Conservation (phyloP, 2,888 invertebrate genomes). For the Morpho helenor region DNA sequence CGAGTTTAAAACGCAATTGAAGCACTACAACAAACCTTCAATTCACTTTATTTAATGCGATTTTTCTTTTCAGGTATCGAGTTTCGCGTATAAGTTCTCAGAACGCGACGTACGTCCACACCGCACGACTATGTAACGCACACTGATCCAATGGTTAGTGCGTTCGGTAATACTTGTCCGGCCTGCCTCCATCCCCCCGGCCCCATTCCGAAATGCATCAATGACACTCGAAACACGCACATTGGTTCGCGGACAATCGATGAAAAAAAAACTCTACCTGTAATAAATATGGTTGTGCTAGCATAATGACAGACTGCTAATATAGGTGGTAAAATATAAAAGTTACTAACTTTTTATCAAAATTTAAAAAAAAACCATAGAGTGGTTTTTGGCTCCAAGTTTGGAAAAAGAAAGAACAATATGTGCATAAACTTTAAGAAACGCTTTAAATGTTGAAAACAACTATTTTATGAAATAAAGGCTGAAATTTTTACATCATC, state of each 20-base stretch:
- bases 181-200: constrained; percentile 53
- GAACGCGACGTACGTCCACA: constrained; percentile 64
- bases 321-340: constrained; percentile 9
- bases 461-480: too few relatives aligned
- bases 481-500: too few relatives aligned
- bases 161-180: constrained; percentile 43
- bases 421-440: too few relatives aligned
- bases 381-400: too few relatives aligned
- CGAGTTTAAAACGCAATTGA: constrained; percentile 34
- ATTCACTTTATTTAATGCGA: constrained; percentile 38
- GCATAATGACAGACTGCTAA: constrained; percentile 15
- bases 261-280: constrained; percentile 32
- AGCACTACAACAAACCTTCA: constrained; percentile 62
- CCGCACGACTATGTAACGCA: constrained; percentile 65
- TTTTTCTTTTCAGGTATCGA: constrained; percentile 49
- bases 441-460: too few relatives aligned
- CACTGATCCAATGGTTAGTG: constrained; percentile 46
- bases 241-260: constrained; percentile 52
- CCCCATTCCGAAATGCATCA: constrained; percentile 77
- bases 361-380: too few relatives aligned
- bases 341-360: neutral
- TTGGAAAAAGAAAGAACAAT: too few relatives aligned
- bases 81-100: constrained; percentile 67
- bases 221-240: constrained; percentile 74
- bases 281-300: constrained; percentile 26